Percentiles rank a stretch among this genome's conserved stretches.
Evolutionary conservation across 2,797 vertebrate genomes (phyloP).

Genomic region (Xiphorhynchus erythropygius): DNA sequence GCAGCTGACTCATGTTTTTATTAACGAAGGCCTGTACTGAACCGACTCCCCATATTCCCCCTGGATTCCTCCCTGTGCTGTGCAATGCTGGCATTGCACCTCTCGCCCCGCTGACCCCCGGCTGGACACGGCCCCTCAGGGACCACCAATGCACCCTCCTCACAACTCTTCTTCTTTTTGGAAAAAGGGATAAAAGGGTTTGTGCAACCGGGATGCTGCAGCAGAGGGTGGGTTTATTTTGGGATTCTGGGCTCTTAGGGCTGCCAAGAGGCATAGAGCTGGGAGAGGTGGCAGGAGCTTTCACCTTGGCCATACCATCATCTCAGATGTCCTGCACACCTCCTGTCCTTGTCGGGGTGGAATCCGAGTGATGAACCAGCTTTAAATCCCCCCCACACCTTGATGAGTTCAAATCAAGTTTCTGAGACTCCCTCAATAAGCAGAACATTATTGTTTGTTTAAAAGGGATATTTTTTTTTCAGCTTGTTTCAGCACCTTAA

Average conservation of each 20-base stretch:
- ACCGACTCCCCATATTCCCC: background rate
- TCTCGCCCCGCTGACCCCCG: background rate
- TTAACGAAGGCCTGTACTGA: constrained; percentile 68
- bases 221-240: background rate
- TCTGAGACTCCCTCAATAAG: background rate
- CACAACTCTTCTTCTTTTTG: background rate
- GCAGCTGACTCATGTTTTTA: constrained; percentile 85
- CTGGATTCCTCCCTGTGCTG: background rate
- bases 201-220: background rate
- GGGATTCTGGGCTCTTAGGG: fast-evolving
- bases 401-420: background rate
- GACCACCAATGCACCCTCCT: background rate
- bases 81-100: background rate
- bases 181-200: background rate
- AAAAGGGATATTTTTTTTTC: background rate
- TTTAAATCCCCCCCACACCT: background rate
- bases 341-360: background rate
- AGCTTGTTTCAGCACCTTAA: background rate
- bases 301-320: fast-evolving
- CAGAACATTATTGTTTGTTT: background rate
- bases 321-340: background rate
- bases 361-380: background rate
- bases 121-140: background rate
- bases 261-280: background rate
- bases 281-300: background rate